Evolutionary conservation across 2,888 invertebrate genomes (phyloP).

Genomic region (Macropis europaea): DNA sequence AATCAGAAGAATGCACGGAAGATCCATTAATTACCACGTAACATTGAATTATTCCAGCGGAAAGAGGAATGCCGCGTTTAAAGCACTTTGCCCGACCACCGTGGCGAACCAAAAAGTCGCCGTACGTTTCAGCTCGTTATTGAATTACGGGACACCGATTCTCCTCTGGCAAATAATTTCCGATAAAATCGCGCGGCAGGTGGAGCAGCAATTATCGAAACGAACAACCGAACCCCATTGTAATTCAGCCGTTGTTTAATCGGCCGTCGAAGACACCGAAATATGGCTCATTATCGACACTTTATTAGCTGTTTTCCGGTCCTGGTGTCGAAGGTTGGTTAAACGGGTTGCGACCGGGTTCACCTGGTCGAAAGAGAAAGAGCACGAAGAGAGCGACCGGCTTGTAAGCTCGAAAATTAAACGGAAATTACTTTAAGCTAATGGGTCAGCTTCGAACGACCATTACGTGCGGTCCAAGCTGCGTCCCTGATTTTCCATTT

Average conservation of each 20-base stretch:
- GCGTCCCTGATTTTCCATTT: constrained; percentile 43
- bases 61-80: background rate
- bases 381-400: background rate
- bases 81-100: background rate
- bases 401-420: constrained; percentile 59
- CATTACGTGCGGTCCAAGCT: constrained; percentile 29
- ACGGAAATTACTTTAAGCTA: constrained; percentile 68
- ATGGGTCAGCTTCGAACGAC: constrained; percentile 56
- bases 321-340: constrained; percentile 60
- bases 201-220: constrained; percentile 10
- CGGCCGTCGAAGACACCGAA: constrained; percentile 8
- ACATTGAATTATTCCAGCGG: background rate
- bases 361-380: background rate
- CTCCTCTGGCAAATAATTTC: constrained; percentile 6
- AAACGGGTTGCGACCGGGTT: constrained; percentile 44
- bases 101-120: background rate
- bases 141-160: constrained; percentile 1
- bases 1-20: background rate
- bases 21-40: background rate
- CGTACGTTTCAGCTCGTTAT: background rate
- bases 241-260: background rate
- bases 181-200: background rate
- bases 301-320: constrained; percentile 55
- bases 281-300: constrained; percentile 54
- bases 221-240: background rate